phyloP scores from a whole-genome alignment of 2,888 invertebrate species.

The Eulithis testata region DNA sequence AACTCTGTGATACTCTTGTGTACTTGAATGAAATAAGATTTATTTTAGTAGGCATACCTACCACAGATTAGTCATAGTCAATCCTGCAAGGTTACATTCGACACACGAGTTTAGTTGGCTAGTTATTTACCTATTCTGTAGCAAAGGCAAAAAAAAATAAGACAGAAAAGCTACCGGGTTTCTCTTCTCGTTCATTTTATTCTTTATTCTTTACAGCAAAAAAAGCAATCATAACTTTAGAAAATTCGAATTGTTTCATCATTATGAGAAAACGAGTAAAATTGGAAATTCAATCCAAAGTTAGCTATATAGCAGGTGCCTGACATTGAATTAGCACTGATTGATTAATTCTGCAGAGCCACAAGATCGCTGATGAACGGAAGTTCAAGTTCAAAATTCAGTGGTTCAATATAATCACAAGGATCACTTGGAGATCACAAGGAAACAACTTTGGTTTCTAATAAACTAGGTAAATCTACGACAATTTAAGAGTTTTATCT shows the following conservation, averaged over 20 bases:
- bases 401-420: too few relatives aligned
- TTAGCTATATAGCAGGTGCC: conserved; percentile 45
- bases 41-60: too few relatives aligned
- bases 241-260: conserved; percentile 25
- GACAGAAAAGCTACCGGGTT: neutral
- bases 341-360: conserved; percentile 31
- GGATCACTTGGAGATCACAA: too few relatives aligned
- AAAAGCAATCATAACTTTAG: conserved; percentile 10
- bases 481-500: too few relatives aligned
- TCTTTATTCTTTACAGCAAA: neutral
- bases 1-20: too few relatives aligned
- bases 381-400: conserved; percentile 1
- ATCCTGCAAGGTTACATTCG: too few relatives aligned
- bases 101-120: too few relatives aligned
- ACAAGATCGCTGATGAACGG: conserved; percentile 14
- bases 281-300: conserved; percentile 57
- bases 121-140: too few relatives aligned
- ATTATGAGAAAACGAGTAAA: conserved; percentile 31
- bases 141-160: neutral
- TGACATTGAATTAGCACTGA: conserved; percentile 32
- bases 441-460: too few relatives aligned
- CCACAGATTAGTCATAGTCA: too few relatives aligned
- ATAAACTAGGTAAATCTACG: too few relatives aligned
- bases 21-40: too few relatives aligned
- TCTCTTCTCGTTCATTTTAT: neutral